Base-by-base conservation (phyloP, 2,113 vertebrate species). In the Halichoerus grypus region DNA sequence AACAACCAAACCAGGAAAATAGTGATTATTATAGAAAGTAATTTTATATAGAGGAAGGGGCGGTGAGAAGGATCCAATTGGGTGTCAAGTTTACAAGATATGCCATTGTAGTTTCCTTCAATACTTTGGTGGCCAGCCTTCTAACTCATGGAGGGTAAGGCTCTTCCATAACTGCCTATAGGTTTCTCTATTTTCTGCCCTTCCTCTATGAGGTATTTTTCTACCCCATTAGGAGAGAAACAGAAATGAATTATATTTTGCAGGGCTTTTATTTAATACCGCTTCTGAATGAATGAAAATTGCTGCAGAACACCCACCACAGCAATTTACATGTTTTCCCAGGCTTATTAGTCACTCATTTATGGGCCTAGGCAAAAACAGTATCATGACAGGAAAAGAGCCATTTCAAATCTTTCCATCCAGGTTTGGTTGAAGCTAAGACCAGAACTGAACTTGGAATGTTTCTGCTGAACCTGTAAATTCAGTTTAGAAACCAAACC, bases 181-280 rank as follows among this genome's bases (percentile, higher is more conserved):
- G 18, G 16, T 76, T 95, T 93, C 28, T 81, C 28, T 69, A 36
- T 92, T 96, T 96, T 76, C 67, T 96, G 46, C 51, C 28, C 80
- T 89, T 97, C 53, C 33, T 80, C 31, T 61, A 36, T 88, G 76
- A 93, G 63, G 63, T 92, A 72, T 81, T 91, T 95, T 96, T 86
- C 46, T 74, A 31, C 57, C 39, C 5, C 33, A 42, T 92, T 26
- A 94, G 7, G 13, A 51, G 74, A 96, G 71, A 94, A 96, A 95
- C 42, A 92, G 90, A 94, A 95, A 77, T 96, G 57, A 36, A 69
- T 95, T 88, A 57, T 85, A 61, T 87, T 96, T 97, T 97, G 59
- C 86, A 92, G 74, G 24, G 9, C 36, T 94, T 96, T 94, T 96
- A 88, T 83, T 92, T 74, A 94, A 96, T 87, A 16, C 57, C 26